Conservation (phyloP, 2,797 vertebrate species). For the Eidolon dupreanum region DNA sequence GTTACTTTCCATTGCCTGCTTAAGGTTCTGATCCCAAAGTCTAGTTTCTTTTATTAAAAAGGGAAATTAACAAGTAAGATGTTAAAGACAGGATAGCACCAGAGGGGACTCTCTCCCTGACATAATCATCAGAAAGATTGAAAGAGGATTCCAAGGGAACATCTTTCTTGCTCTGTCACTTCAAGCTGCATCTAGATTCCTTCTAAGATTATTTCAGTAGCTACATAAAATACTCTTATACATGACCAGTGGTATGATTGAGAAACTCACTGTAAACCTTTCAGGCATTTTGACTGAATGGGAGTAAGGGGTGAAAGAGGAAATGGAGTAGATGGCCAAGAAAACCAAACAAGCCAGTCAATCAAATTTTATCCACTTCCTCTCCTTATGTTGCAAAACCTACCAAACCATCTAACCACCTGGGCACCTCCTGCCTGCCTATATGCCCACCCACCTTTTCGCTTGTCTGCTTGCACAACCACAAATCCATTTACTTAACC, state of each 20-base stretch:
- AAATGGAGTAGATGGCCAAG: background rate
- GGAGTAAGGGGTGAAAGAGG: background rate
- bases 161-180: background rate
- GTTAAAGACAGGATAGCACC: background rate
- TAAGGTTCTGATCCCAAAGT: background rate
- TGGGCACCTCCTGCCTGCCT: background rate
- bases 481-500: background rate
- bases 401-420: background rate
- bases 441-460: background rate
- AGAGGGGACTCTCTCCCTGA: background rate
- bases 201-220: slow-evolving; percentile 4
- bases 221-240: background rate
- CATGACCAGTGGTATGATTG: background rate
- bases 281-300: background rate
- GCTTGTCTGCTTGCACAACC: too few relatives aligned
- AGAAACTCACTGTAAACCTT: background rate
- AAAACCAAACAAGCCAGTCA: background rate
- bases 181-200: background rate
- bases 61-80: background rate
- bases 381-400: background rate
- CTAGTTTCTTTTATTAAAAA: background rate
- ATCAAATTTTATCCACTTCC: too few relatives aligned
- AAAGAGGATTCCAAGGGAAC: background rate
- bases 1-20: background rate
- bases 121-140: background rate